phyloP scores from a whole-genome alignment of 2,797 vertebrate species.

The Malacoctenus gilli region DNA sequence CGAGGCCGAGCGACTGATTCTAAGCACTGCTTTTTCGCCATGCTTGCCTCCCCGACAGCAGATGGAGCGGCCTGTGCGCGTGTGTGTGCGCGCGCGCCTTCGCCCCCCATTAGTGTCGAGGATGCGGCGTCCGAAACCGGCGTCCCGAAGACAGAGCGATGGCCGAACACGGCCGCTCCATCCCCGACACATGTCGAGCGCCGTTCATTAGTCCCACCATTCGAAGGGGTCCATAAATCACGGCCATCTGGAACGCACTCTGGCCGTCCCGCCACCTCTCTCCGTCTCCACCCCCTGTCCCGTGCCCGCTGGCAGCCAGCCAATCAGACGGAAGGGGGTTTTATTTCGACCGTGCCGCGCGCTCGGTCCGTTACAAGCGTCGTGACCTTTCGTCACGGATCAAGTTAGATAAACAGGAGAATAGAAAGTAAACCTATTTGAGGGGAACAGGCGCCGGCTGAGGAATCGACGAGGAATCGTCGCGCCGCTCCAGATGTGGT shows the following conservation, averaged over 20 bases:
- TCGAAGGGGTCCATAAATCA: slow-evolving; percentile 68
- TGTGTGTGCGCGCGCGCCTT: too few relatives aligned
- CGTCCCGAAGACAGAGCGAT: slow-evolving; percentile 46
- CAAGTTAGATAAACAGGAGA: too few relatives aligned
- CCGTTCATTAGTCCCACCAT: slow-evolving; percentile 60
- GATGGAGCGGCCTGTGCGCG: too few relatives aligned
- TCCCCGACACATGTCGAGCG: slow-evolving; percentile 61
- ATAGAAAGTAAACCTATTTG: too few relatives aligned
- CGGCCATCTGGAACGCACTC: slow-evolving; percentile 63
- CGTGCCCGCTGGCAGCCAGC: slow-evolving; percentile 43
- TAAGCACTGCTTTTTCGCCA: too few relatives aligned
- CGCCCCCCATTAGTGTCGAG: slow-evolving; percentile 22
- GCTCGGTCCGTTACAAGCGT: too few relatives aligned
- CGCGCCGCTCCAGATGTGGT: neutral
- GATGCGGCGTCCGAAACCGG: slow-evolving; percentile 19
- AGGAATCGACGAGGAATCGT: too few relatives aligned
- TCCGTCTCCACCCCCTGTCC: neutral
- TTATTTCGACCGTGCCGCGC: too few relatives aligned
- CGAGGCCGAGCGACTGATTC: neutral
- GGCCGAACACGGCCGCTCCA: slow-evolving; percentile 45
- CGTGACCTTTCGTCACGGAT: too few relatives aligned
- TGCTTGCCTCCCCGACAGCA: too few relatives aligned
- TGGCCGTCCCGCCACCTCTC: neutral
- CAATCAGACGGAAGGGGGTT: too few relatives aligned
- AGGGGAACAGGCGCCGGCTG: too few relatives aligned